Percentiles rank a stretch among this genome's conserved stretches.
Evolutionary conservation across 2,113 vertebrate genomes (phyloP).

Genomic region (Macrotis lagotis): DNA sequence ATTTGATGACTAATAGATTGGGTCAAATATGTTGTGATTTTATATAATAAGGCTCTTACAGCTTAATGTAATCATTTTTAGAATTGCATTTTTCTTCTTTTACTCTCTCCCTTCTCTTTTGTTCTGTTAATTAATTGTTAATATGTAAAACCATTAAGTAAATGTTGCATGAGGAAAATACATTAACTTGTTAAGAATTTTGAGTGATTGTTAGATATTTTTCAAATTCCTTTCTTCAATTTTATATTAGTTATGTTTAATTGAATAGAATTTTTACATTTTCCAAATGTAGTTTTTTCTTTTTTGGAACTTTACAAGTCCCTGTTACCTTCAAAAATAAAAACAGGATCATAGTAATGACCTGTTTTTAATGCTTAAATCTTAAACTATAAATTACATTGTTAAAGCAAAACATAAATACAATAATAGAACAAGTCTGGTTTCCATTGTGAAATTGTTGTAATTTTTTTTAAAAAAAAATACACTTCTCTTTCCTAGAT

Average conservation of each 20-base stretch:
- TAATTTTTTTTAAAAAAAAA: neutral
- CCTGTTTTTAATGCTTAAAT: neutral
- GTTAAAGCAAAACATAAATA: neutral
- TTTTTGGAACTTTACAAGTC: neutral
- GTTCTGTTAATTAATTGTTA: neutral
- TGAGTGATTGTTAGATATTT: neutral
- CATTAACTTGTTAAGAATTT: neutral
- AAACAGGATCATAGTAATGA: neutral
- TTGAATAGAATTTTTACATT: neutral
- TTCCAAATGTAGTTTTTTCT: neutral
- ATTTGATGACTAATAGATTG: neutral
- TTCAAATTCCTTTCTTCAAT: neutral
- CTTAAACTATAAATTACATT: neutral
- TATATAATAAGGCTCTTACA: neutral
- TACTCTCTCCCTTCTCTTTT: neutral
- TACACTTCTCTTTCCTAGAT: neutral
- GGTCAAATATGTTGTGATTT: neutral
- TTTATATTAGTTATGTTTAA: neutral
- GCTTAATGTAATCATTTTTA: neutral
- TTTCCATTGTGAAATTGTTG: neutral
- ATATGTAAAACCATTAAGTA: neutral
- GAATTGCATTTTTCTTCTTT: neutral
- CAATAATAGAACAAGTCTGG: neutral
- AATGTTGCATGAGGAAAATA: neutral
- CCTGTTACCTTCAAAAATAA: neutral